Evolutionary conservation across 1,140 invertebrate species (phyloP).

Genomic region (Yoshiicerus persimilis): DNA sequence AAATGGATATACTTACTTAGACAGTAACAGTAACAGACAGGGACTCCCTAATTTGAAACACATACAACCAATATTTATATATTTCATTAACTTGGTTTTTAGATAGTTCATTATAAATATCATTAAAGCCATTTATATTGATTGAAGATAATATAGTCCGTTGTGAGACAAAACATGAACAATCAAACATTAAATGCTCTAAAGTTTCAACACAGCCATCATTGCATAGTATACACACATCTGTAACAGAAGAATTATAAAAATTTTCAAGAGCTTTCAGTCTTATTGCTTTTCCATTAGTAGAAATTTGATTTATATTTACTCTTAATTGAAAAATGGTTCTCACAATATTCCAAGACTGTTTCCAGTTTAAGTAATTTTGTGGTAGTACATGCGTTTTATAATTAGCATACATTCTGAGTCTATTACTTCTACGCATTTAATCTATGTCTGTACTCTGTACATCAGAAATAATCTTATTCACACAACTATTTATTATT

Average conservation of each 20-base stretch:
- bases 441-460: no score
- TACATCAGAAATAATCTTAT: no score
- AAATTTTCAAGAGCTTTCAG: background rate
- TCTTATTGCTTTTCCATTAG: background rate
- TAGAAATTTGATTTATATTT: background rate
- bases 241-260: background rate
- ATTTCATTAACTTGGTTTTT: no score
- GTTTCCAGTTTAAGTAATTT: background rate
- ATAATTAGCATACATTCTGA: background rate
- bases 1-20: no score
- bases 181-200: background rate
- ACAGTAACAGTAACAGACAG: no score
- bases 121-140: no score
- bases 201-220: background rate
- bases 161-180: background rate
- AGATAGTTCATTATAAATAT: no score
- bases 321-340: background rate
- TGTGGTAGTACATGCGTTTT: background rate
- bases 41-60: no score
- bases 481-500: no score
- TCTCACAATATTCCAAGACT: background rate
- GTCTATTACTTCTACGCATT: no score
- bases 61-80: no score
- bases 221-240: background rate
- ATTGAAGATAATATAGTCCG: no score